phyloP scores from a whole-genome alignment of 2,888 invertebrate species.

The Lepetodrilus schrolli region DNA sequence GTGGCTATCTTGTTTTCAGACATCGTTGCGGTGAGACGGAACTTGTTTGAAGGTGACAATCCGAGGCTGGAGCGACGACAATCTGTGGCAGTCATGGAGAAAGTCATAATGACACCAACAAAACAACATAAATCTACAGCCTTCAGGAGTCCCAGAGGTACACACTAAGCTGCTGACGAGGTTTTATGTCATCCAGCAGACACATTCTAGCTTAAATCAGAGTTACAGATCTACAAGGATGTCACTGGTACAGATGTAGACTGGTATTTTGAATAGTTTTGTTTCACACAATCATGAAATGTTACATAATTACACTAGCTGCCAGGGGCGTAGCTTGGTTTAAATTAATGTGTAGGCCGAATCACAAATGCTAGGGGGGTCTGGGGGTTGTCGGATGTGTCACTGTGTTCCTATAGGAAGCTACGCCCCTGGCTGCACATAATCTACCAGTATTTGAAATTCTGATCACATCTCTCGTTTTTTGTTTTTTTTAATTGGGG shows the following conservation, averaged over 20 bases:
- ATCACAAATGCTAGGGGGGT: too few relatives aligned
- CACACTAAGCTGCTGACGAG: too few relatives aligned
- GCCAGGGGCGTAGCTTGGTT: too few relatives aligned
- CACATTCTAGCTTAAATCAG: not conserved
- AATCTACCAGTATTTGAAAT: too few relatives aligned
- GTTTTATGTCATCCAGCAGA: too few relatives aligned
- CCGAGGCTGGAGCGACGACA: constrained; percentile 57
- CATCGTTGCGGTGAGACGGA: constrained; percentile 39
- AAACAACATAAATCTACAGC: constrained; percentile 26
- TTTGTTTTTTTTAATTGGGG: too few relatives aligned
- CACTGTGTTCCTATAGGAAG: too few relatives aligned
- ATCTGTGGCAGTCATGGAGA: constrained; percentile 64
- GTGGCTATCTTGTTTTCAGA: constrained; percentile 4
- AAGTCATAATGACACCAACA: constrained; percentile 43
- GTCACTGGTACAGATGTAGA: not conserved
- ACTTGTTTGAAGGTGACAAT: constrained; percentile 45
- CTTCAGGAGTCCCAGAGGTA: constrained; percentile 49
- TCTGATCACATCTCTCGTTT: too few relatives aligned
- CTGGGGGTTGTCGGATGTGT: too few relatives aligned
- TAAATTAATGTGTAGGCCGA: too few relatives aligned
- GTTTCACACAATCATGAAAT: not conserved
- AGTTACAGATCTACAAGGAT: not conserved
- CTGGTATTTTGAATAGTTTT: not conserved
- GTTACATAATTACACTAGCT: too few relatives aligned
- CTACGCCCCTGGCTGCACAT: too few relatives aligned